A percentile compares a stretch with the other conserved stretches of the same genome.
These are phyloP conservation scores for Phyllotreta striolata DNA, from an alignment of 2,888 invertebrate genomes.

Conservation along the genomic window DNA sequence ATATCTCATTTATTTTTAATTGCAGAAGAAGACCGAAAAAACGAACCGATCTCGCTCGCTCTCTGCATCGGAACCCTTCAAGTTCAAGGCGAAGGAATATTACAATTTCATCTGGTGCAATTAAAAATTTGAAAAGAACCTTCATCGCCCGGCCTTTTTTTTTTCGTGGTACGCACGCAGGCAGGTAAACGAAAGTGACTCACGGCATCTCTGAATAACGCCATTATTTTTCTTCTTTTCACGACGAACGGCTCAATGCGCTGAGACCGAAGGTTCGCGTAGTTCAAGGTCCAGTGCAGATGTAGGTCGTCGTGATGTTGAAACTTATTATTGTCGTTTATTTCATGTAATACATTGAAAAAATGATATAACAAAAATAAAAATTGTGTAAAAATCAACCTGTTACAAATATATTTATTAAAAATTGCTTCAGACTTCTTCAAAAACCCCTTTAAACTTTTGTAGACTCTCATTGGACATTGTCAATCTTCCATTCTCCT, in stretches of 20 bases:
- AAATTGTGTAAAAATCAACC: too few relatives aligned
- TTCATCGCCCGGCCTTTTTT: background rate
- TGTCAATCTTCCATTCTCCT: background rate
- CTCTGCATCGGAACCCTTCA: background rate
- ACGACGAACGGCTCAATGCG: background rate
- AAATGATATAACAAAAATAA: too few relatives aligned
- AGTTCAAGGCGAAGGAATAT: background rate
- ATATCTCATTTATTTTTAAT: too few relatives aligned
- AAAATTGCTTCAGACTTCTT: too few relatives aligned
- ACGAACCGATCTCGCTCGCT: too few relatives aligned
- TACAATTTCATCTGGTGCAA: background rate
- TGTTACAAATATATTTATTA: too few relatives aligned
- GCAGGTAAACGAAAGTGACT: conserved; percentile 10
- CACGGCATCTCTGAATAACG: conserved; percentile 1
- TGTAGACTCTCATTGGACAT: too few relatives aligned
- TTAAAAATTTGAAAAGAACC: conserved; percentile 7
- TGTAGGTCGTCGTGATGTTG: conserved; percentile 1
- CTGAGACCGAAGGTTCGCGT: background rate
- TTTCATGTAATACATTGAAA: too few relatives aligned
- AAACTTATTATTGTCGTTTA: background rate
- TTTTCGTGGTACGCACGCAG: background rate
- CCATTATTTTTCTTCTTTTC: background rate
- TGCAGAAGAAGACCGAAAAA: too few relatives aligned
- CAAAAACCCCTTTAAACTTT: too few relatives aligned
- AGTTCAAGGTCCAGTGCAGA: conserved; percentile 4